Conservation (phyloP, 2,888 invertebrate species). For the Drosophila anomelani region DNA sequence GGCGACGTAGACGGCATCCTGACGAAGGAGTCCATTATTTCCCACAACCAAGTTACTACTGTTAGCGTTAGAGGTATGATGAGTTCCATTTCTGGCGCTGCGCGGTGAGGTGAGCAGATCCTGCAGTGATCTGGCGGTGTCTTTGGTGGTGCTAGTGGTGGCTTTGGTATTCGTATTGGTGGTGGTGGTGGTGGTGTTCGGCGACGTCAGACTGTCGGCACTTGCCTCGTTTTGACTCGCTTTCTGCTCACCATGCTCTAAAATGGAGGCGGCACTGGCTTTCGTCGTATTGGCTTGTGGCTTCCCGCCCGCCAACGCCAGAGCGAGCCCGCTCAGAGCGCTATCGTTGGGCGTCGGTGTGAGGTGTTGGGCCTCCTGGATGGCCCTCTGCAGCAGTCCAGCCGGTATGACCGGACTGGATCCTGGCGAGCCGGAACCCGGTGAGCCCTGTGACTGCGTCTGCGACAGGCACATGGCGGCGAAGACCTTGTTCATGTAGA, state of each 20-base stretch:
- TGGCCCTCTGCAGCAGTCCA: conserved; percentile 81
- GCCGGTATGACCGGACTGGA: conserved; percentile 68
- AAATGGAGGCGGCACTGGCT: conserved; percentile 81
- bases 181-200: conserved; percentile 64
- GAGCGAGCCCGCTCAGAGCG: conserved; percentile 77
- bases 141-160: conserved; percentile 47
- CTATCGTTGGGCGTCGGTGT: conserved; percentile 70
- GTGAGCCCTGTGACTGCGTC: conserved; percentile 81
- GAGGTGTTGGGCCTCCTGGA: conserved; percentile 77
- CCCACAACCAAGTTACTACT: conserved; percentile 80
- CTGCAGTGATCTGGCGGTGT: conserved; percentile 72
- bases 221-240: conserved; percentile 86
- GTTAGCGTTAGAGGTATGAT: conserved; percentile 54
- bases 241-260: conserved; percentile 85
- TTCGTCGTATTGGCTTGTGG: conserved; percentile 62
- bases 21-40: conserved; percentile 71
- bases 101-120: conserved; percentile 82
- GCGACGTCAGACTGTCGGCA: conserved; percentile 83
- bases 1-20: conserved; percentile 48
- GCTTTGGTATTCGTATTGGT: conserved; percentile 24
- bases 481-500: conserved; percentile 83
- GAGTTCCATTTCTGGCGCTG: conserved; percentile 58
- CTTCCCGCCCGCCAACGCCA: conserved; percentile 74
- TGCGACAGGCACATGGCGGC: conserved; percentile 84
- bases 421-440: conserved; percentile 27